Percentiles rank a stretch among this genome's conserved stretches.
These are phyloP conservation scores for Seriola quinqueradiata DNA, from an alignment of 2,113 vertebrate genomes.

Conservation along the genomic window DNA sequence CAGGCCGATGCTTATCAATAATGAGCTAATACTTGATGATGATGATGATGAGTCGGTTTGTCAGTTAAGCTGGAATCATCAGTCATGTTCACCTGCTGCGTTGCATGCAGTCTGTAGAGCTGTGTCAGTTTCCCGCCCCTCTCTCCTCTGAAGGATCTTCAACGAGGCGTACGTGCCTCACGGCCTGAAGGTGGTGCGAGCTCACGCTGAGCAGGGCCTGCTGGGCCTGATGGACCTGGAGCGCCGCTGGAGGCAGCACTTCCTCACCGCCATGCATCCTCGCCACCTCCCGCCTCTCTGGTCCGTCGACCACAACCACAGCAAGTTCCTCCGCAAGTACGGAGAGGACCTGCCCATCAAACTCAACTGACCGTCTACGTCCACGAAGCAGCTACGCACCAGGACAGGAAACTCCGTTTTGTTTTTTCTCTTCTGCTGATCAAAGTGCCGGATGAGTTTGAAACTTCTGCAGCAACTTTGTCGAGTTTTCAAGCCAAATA, in stretches of 20 bases:
- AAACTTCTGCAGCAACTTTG: constrained; percentile 1
- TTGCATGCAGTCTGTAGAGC: background rate
- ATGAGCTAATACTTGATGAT: background rate
- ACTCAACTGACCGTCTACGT: constrained; percentile 75
- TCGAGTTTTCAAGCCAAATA: constrained; percentile 1
- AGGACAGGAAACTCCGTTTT: background rate
- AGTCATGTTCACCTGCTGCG: background rate
- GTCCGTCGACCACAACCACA: constrained; percentile 95
- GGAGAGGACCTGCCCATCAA: constrained; percentile 89
- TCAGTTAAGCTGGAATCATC: no score
- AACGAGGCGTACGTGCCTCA: constrained; percentile 93
- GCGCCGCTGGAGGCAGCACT: constrained; percentile 95
- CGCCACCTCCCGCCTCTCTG: constrained; percentile 92
- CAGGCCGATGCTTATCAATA: no score
- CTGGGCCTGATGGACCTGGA: constrained; percentile 93
- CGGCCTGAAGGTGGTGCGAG: constrained; percentile 94
- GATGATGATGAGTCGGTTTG: background rate
- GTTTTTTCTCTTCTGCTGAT: background rate
- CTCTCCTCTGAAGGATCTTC: constrained; percentile 86
- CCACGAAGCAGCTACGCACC: background rate
- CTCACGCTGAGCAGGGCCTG: constrained; percentile 86
- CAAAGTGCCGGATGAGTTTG: background rate
- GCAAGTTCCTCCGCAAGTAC: constrained; percentile 93
- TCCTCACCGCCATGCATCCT: constrained; percentile 93
- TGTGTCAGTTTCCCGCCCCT: background rate